These are phyloP conservation scores for Keiferia lycopersicella DNA, from an alignment of 2,888 invertebrate genomes.

Conservation along the genomic window DNA sequence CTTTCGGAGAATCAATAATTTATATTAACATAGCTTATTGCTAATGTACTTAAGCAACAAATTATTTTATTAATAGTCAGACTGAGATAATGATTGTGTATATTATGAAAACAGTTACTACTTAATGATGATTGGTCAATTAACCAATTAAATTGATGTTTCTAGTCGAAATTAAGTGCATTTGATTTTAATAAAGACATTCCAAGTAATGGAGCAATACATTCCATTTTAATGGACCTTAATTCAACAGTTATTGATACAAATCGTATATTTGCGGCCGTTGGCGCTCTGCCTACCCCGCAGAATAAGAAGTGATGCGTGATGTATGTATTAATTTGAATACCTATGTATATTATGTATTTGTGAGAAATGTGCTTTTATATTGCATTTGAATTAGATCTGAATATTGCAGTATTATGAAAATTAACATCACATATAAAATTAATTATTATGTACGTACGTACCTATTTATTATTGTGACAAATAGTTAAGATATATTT, in stretches of 20 bases:
- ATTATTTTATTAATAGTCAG: slow-evolving; percentile 1
- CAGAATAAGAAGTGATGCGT: too few relatives aligned
- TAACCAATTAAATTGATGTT: slow-evolving; percentile 12
- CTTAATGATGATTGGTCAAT: slow-evolving; percentile 9
- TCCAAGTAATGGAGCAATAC: neutral
- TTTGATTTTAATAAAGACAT: slow-evolving; percentile 1
- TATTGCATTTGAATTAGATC: too few relatives aligned
- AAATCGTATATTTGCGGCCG: too few relatives aligned
- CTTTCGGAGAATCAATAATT: neutral
- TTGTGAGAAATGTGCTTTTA: too few relatives aligned
- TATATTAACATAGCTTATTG: neutral
- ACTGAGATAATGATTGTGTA: neutral
- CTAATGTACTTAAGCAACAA: neutral
- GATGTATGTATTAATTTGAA: too few relatives aligned
- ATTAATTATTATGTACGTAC: neutral
- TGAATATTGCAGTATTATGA: slow-evolving; percentile 29
- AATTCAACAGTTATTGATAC: too few relatives aligned
- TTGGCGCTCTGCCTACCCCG: too few relatives aligned
- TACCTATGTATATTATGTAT: too few relatives aligned
- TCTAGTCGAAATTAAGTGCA: slow-evolving; percentile 24
- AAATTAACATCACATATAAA: slow-evolving; percentile 18
- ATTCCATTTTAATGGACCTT: neutral
- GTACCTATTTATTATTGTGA: slow-evolving; percentile 21
- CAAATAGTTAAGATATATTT: slow-evolving; percentile 31
- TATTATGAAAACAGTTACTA: neutral